Percentiles rank a stretch among this genome's conserved stretches.
These are phyloP conservation scores for Sinosuthora webbiana DNA, from an alignment of 2,113 vertebrate species.

Conservation along the genomic window DNA sequence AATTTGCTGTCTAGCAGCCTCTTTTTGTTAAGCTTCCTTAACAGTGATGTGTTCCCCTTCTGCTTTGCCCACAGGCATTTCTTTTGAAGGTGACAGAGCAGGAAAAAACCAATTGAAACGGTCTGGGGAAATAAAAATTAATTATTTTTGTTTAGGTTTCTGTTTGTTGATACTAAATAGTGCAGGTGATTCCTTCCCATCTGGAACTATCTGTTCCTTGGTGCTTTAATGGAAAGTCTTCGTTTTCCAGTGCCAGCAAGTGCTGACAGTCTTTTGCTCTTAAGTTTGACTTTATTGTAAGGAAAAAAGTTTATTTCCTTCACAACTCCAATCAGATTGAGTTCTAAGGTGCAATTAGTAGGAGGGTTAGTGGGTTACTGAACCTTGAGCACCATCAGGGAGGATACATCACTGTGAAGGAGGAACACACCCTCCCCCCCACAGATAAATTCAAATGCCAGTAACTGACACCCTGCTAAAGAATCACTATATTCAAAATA, in stretches of 20 bases:
- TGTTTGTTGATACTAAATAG: neutral
- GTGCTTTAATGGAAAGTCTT: neutral
- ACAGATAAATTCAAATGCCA: neutral
- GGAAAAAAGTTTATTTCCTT: neutral
- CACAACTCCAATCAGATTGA: neutral
- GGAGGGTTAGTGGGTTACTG: too few species aligned
- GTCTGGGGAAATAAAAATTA: neutral
- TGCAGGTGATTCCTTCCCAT: neutral
- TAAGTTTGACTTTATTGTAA: neutral
- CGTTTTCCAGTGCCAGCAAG: neutral
- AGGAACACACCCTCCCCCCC: slow-evolving; percentile 65
- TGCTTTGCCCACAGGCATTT: neutral
- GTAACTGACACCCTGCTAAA: neutral
- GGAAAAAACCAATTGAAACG: accelerated
- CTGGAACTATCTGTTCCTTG: neutral
- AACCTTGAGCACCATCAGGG: too few species aligned
- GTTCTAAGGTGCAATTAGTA: neutral
- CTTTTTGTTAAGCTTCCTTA: neutral
- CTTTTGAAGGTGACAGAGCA: neutral
- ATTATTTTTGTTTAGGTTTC: neutral
- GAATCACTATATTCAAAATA: neutral
- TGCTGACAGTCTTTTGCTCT: neutral
- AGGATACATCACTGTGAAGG: neutral
- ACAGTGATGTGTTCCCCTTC: neutral
- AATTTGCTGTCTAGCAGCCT: neutral